These are phyloP conservation scores for Zaprionus inermis DNA, from an alignment of 1,140 invertebrate species.

Conservation along the genomic window DNA sequence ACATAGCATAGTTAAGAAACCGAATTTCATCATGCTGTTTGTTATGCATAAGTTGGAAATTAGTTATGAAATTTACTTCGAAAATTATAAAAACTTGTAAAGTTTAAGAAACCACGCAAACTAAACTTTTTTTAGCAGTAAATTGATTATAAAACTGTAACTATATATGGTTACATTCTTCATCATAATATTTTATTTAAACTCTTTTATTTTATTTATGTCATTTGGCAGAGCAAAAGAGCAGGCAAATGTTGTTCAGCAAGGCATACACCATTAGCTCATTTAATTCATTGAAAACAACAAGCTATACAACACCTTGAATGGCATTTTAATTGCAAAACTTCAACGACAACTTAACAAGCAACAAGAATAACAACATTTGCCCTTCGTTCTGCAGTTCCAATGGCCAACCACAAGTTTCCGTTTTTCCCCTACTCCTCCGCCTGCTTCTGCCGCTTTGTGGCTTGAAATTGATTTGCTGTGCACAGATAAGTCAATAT, in stretches of 20 bases:
- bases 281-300: constrained; percentile 47
- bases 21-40: background rate
- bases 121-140: background rate
- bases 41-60: background rate
- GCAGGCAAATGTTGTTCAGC: constrained; percentile 18
- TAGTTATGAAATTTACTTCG: background rate
- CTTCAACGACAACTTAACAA: constrained; percentile 47
- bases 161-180: too few relatives aligned
- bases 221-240: too few relatives aligned
- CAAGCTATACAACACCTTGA: constrained; percentile 44
- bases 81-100: constrained; percentile 3
- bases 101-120: background rate
- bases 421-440: constrained; percentile 20
- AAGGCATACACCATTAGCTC: constrained; percentile 42
- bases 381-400: constrained; percentile 35
- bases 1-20: background rate
- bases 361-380: constrained; percentile 24
- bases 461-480: constrained; percentile 54
- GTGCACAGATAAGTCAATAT: constrained; percentile 56
- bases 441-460: constrained; percentile 11
- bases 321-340: constrained; percentile 76
- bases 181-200: too few relatives aligned
- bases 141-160: background rate
- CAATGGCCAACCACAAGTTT: constrained; percentile 32
- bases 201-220: too few relatives aligned